Percentiles rank a stretch among this genome's conserved stretches.
phyloP scores from a whole-genome alignment of 2,113 vertebrate species.

The Cichladusa arquata region DNA sequence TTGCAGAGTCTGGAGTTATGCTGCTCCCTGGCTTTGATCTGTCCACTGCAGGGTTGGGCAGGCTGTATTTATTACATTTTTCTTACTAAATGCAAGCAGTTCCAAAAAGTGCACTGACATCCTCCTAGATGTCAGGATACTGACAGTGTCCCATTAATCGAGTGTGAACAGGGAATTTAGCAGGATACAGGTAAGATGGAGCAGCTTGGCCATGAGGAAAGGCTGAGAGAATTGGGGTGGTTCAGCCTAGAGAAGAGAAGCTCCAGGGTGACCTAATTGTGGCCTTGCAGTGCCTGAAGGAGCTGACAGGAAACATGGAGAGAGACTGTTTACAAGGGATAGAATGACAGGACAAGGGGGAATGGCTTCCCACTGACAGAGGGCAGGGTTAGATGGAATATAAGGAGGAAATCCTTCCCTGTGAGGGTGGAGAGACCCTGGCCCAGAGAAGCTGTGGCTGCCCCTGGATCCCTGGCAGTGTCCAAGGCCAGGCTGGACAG shows the following conservation, averaged over 20 bases:
- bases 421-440: rapidly evolving
- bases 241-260: background rate
- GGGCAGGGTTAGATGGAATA: too few species aligned
- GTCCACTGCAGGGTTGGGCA: background rate
- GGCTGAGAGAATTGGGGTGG: background rate
- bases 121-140: background rate
- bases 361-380: background rate
- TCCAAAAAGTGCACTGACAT: background rate
- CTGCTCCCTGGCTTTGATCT: background rate
- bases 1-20: too few species aligned
- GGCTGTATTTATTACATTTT: background rate
- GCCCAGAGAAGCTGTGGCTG: background rate
- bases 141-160: background rate
- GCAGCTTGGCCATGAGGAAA: background rate
- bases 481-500: rapidly evolving
- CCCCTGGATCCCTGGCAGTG: background rate
- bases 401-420: background rate
- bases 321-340: background rate
- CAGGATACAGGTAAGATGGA: background rate
- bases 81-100: background rate
- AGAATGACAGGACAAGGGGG: background rate
- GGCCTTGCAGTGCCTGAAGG: background rate
- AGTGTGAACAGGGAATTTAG: background rate
- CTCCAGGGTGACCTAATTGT: background rate
- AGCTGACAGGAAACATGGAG: background rate